Conservation (phyloP, 2,113 vertebrate species). For the Pipra filicauda region DNA sequence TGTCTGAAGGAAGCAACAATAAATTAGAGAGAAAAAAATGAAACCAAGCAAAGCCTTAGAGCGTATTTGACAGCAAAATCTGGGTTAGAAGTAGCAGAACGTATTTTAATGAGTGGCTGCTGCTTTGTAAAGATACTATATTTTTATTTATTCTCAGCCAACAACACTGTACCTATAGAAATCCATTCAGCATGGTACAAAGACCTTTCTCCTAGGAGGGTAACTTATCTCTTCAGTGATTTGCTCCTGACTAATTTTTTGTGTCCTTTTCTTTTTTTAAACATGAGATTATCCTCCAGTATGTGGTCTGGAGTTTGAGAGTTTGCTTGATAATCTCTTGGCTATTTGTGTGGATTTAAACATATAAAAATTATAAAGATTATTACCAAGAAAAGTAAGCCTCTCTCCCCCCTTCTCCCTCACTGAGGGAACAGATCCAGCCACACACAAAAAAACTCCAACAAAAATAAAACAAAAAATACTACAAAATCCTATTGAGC, state of each 20-base stretch:
- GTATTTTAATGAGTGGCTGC: background rate
- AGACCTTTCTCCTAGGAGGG: background rate
- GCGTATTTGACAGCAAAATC: background rate
- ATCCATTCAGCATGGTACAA: background rate
- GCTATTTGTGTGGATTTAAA: background rate
- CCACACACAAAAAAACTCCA: background rate
- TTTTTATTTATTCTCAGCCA: background rate
- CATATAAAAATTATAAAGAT: background rate
- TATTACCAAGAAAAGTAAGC: background rate
- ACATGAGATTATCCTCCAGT: background rate
- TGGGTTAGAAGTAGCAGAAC: background rate
- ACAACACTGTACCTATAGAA: background rate
- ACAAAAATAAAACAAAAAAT: background rate
- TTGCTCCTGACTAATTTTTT: background rate
- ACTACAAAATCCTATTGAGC: background rate
- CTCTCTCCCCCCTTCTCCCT: background rate
- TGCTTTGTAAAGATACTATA: background rate
- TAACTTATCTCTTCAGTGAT: background rate
- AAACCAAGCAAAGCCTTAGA: background rate
- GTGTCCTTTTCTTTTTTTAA: background rate
- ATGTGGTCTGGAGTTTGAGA: background rate
- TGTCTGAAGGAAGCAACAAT: background rate
- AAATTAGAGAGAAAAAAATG: slow-evolving; percentile 22
- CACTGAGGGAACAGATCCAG: background rate
- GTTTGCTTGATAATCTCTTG: background rate